A percentile compares a stretch with the other conserved stretches of the same genome.
phyloP scores from a whole-genome alignment of 2,797 vertebrate species.

The Schizopygopsis malacanthus region DNA sequence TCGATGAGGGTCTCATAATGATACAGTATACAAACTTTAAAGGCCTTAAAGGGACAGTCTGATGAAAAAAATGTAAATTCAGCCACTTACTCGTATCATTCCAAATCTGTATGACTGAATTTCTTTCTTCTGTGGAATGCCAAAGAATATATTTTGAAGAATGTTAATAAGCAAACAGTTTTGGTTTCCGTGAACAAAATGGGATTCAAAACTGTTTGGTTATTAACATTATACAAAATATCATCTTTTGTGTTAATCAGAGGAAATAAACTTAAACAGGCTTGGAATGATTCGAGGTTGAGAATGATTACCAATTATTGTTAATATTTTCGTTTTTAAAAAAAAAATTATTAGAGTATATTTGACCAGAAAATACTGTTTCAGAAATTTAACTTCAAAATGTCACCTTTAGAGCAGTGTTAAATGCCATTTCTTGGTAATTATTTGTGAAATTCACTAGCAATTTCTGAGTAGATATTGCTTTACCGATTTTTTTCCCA shows the following conservation, averaged over 20 bases:
- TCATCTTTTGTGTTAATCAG: not conserved
- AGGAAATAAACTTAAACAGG: not conserved
- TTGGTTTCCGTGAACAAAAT: not conserved
- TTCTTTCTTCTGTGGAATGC: not conserved
- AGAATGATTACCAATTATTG: not conserved
- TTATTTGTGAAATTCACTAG: not conserved
- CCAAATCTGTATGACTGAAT: not conserved
- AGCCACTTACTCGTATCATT: not conserved
- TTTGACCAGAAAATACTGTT: too few relatives aligned
- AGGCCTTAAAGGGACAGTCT: not conserved
- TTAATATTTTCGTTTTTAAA: not conserved
- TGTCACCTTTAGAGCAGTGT: too few relatives aligned
- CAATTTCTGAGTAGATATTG: not conserved
- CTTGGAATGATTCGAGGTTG: not conserved
- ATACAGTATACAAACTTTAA: constrained; percentile 11
- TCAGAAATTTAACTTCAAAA: too few relatives aligned
- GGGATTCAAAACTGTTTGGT: not conserved
- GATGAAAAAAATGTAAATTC: not conserved
- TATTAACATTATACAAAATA: not conserved
- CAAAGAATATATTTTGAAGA: not conserved
- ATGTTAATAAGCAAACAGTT: not conserved
- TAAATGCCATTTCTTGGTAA: not conserved
- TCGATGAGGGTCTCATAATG: constrained; percentile 9
- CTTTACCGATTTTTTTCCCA: not conserved
- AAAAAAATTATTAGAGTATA: too few relatives aligned